Conservation (phyloP, 2,888 invertebrate species). For the Drosophila vallismaia region DNA sequence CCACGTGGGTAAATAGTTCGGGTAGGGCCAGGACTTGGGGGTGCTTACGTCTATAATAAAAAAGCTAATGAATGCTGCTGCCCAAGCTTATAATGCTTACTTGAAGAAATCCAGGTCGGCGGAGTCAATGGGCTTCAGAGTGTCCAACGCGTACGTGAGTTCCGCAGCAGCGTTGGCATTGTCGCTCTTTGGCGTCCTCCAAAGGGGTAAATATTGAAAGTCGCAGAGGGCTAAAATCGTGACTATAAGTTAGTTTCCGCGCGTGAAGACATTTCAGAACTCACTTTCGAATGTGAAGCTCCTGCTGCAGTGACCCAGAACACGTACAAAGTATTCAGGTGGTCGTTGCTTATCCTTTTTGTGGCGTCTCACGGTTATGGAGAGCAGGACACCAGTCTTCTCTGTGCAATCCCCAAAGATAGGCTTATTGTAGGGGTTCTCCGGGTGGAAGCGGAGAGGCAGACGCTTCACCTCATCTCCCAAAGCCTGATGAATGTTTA, state of each 20-base stretch:
- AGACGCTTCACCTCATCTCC: slow-evolving; percentile 87
- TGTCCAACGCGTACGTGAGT: slow-evolving; percentile 86
- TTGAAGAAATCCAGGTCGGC: slow-evolving; percentile 86
- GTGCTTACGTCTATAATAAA: slow-evolving; percentile 54
- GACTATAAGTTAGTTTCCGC: neutral
- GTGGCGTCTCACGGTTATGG: slow-evolving; percentile 87
- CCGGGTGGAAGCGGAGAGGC: slow-evolving; percentile 91
- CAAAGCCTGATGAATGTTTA: slow-evolving; percentile 48
- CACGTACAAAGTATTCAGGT: slow-evolving; percentile 68
- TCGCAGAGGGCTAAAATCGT: slow-evolving; percentile 90
- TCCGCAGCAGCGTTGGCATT: slow-evolving; percentile 35
- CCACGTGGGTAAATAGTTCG: slow-evolving; percentile 90
- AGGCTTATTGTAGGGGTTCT: slow-evolving; percentile 92
- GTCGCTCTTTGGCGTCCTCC: slow-evolving; percentile 80
- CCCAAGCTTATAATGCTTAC: slow-evolving; percentile 43
- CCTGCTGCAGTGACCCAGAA: slow-evolving; percentile 80
- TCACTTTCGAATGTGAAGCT: slow-evolving; percentile 83
- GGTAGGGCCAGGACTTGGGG: slow-evolving; percentile 90
- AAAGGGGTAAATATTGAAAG: slow-evolving; percentile 95
- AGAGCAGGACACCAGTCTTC: slow-evolving; percentile 89
- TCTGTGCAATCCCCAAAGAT: slow-evolving; percentile 87
- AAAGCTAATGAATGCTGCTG: neutral
- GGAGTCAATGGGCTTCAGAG: slow-evolving; percentile 86
- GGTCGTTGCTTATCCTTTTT: slow-evolving; percentile 76
- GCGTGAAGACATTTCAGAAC: neutral